These are phyloP conservation scores for Oncorhynchus keta DNA, from an alignment of 2,113 vertebrate genomes.

Conservation along the genomic window DNA sequence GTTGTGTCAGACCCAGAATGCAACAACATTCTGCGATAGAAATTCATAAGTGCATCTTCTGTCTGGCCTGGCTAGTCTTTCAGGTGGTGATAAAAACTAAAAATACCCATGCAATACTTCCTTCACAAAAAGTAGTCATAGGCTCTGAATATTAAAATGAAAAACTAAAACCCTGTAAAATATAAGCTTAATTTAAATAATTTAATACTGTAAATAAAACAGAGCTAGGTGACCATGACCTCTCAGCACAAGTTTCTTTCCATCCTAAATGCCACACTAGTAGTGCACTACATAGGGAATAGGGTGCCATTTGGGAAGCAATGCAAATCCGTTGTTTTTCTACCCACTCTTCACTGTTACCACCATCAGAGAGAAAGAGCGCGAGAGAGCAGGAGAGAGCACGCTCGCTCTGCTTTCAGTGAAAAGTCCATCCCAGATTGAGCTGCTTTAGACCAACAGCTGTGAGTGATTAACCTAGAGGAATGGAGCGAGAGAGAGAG, in stretches of 20 bases:
- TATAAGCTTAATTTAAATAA: conserved; percentile 75
- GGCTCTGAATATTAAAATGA: conserved; percentile 36
- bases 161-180: conserved; percentile 56
- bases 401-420: too few relatives aligned
- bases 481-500: too few relatives aligned
- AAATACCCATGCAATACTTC: conserved; percentile 38
- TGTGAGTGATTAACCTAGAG: too few relatives aligned
- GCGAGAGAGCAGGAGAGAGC: too few relatives aligned
- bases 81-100: conserved; percentile 37
- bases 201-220: conserved; percentile 78
- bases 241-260: conserved; percentile 28
- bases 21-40: conserved; percentile 7
- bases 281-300: too few relatives aligned
- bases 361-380: too few relatives aligned
- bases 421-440: too few relatives aligned
- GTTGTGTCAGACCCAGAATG: not conserved
- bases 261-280: too few relatives aligned
- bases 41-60: conserved; percentile 27
- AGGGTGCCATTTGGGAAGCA: too few relatives aligned
- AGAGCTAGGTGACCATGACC: conserved; percentile 48
- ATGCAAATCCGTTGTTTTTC: too few relatives aligned
- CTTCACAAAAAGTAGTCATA: conserved; percentile 62
- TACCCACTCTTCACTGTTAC: too few relatives aligned
- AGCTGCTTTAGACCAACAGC: too few relatives aligned
- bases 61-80: conserved; percentile 8